phyloP scores from a whole-genome alignment of 2,113 vertebrate species.

The Gymnogyps californianus region DNA sequence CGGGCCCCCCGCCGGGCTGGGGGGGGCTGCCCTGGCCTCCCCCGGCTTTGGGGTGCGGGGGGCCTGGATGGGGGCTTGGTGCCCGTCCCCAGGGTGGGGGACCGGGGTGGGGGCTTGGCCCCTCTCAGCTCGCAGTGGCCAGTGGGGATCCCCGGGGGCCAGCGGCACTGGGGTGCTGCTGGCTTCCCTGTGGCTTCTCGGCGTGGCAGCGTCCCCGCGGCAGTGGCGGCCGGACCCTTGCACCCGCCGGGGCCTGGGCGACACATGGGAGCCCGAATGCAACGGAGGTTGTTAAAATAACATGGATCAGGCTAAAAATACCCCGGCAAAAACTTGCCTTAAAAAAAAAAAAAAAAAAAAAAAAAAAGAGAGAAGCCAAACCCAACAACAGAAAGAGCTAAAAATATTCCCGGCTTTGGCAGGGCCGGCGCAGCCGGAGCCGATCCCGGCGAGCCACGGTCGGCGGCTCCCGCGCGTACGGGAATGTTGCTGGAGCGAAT shows the following conservation, averaged over 20 bases:
- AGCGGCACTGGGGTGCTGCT: not conserved
- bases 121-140: not conserved
- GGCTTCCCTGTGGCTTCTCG: not conserved
- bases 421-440: constrained; percentile 72
- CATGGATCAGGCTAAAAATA: constrained; percentile 77
- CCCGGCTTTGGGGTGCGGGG: not conserved
- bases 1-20: not conserved
- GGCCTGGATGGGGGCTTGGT: not conserved
- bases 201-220: not conserved
- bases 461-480: constrained; percentile 58
- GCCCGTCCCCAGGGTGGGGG: not conserved
- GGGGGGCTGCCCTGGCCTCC: not conserved
- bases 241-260: constrained; percentile 55
- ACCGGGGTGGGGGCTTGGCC: not conserved
- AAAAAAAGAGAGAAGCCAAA: constrained; percentile 62
- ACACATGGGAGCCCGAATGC: constrained; percentile 68
- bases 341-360: not conserved
- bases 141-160: not conserved
- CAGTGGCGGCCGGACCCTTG: constrained; percentile 3
- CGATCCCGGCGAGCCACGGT: constrained; percentile 70
- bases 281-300: constrained; percentile 73
- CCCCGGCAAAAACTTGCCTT: constrained; percentile 63
- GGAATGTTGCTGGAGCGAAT: constrained; percentile 62
- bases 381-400: constrained; percentile 78
- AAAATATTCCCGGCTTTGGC: constrained; percentile 80